These are phyloP conservation scores for Chelonus insularis DNA, from an alignment of 1,140 invertebrate genomes.

Conservation along the genomic window DNA sequence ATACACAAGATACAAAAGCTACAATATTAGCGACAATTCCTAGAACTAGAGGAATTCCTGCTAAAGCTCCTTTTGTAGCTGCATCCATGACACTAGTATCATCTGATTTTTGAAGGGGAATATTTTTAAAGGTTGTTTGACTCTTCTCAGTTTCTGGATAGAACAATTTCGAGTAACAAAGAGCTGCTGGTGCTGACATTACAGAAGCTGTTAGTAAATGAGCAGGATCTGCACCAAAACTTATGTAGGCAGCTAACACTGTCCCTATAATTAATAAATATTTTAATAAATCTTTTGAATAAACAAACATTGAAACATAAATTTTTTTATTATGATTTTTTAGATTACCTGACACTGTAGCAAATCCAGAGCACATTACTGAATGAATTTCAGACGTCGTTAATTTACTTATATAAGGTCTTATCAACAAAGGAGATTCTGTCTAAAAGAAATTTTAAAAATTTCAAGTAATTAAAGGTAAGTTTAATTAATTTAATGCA, in stretches of 20 bases:
- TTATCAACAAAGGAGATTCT: slow-evolving; percentile 87
- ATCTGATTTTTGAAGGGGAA: slow-evolving; percentile 65
- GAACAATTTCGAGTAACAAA: slow-evolving; percentile 87
- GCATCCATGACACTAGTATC: slow-evolving; percentile 86
- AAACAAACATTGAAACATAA: neutral
- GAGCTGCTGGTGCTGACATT: slow-evolving; percentile 92
- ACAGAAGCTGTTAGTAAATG: slow-evolving; percentile 88
- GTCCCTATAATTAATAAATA: slow-evolving; percentile 65
- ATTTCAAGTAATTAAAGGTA: neutral
- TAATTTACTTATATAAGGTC: slow-evolving; percentile 79
- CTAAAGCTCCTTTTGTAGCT: slow-evolving; percentile 82
- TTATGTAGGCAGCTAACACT: slow-evolving; percentile 89
- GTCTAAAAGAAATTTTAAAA: slow-evolving; percentile 64
- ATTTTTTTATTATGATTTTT: too few relatives aligned
- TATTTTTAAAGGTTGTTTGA: slow-evolving; percentile 69
- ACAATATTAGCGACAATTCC: slow-evolving; percentile 91
- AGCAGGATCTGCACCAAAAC: slow-evolving; percentile 81
- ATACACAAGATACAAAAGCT: slow-evolving; percentile 85
- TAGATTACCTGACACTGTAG: slow-evolving; percentile 90
- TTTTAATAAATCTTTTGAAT: neutral
- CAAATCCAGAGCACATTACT: slow-evolving; percentile 91
- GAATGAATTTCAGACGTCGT: slow-evolving; percentile 91
- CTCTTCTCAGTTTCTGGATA: slow-evolving; percentile 86
- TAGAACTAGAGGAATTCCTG: slow-evolving; percentile 79
- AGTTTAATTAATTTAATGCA: neutral